These are phyloP conservation scores for Pipistrellus pipistrellus DNA, from an alignment of 2,797 vertebrate species.

Conservation along the genomic window DNA sequence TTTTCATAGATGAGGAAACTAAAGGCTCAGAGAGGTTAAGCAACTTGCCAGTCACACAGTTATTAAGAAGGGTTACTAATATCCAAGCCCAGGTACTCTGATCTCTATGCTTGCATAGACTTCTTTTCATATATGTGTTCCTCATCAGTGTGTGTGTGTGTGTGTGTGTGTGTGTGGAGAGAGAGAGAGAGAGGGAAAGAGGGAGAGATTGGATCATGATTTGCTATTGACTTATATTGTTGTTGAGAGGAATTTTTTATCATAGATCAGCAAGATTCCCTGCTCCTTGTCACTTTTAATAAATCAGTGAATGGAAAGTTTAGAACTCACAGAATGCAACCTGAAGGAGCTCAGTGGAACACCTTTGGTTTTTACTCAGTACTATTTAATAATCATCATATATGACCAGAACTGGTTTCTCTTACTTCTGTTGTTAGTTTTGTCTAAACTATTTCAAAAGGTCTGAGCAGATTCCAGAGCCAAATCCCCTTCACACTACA, in stretches of 20 bases:
- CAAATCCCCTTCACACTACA: background rate
- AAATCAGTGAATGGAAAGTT: background rate
- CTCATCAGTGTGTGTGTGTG: background rate
- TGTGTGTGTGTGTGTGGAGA: no score
- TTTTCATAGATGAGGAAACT: conserved; percentile 24
- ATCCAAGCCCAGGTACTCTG: background rate
- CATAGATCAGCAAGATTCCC: background rate
- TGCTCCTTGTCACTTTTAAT: conserved; percentile 36
- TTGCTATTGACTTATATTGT: no score
- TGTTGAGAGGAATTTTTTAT: background rate
- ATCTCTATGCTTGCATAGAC: background rate
- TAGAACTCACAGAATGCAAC: background rate
- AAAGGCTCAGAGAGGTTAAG: background rate
- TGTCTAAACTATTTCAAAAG: conserved; percentile 39
- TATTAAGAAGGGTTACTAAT: background rate
- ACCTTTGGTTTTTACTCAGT: conserved; percentile 7
- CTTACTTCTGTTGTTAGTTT: background rate
- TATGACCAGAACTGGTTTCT: background rate
- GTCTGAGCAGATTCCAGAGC: conserved; percentile 11
- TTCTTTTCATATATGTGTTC: background rate
- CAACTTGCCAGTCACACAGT: conserved; percentile 12
- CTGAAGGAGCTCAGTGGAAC: background rate
- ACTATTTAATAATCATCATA: background rate
- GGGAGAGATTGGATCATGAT: no score
- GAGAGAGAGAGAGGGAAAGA: no score